Conservation (phyloP, 2,797 vertebrate genomes). For the Spinus olivaceus region DNA sequence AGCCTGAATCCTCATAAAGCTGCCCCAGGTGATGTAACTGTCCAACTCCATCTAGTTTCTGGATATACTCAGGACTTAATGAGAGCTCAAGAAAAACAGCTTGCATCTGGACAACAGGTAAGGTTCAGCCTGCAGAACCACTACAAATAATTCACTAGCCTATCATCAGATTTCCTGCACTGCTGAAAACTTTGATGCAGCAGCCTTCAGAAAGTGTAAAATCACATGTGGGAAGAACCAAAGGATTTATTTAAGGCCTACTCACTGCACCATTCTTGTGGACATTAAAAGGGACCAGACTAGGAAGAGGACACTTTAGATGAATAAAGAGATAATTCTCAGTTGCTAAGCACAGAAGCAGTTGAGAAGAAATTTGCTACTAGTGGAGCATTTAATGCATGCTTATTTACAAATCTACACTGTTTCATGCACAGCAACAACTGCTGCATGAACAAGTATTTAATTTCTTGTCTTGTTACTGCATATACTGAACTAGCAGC, state of each 20-base stretch:
- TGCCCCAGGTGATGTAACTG: not conserved
- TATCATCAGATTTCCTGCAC: not conserved
- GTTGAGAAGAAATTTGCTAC: not conserved
- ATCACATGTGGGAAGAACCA: not conserved
- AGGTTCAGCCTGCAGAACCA: not conserved
- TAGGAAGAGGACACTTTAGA: not conserved
- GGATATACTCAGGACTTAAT: not conserved
- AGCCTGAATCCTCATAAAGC: not conserved
- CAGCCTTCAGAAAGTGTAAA: not conserved
- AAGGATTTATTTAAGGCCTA: not conserved
- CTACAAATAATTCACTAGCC: not conserved
- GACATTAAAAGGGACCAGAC: not conserved
- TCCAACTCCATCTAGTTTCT: not conserved
- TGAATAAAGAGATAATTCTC: not conserved
- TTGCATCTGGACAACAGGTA: not conserved
- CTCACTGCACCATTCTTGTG: not conserved
- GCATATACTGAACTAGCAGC: not conserved
- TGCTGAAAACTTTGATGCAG: not conserved
- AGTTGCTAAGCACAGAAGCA: conserved; percentile 7
- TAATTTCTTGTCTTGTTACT: not conserved
- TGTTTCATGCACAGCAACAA: not conserved
- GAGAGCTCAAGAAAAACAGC: not conserved
- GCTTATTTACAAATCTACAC: not conserved
- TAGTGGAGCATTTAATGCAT: not conserved
- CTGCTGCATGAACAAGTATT: not conserved